A percentile compares a stretch with the other conserved stretches of the same genome.
Evolutionary conservation across 2,797 vertebrate genomes (phyloP).

Genomic region (Salmo trutta): DNA sequence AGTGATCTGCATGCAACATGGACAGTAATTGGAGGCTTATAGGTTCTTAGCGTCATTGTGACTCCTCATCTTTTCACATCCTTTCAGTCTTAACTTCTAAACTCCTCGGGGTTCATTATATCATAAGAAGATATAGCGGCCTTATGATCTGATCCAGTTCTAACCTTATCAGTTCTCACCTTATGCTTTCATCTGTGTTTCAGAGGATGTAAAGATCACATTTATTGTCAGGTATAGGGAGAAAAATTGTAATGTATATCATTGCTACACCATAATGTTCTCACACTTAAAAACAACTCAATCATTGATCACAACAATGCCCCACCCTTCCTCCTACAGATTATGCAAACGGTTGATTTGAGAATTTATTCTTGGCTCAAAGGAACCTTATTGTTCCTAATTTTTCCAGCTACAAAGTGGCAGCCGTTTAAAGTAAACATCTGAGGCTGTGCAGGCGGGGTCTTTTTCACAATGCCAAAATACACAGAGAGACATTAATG

Average conservation of each 20-base stretch:
- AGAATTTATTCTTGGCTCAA: conserved; percentile 20
- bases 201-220: background rate
- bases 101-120: conserved; percentile 2
- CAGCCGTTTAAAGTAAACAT: conserved; percentile 1
- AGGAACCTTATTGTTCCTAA: background rate
- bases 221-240: too few relatives aligned
- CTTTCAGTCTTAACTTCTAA: conserved; percentile 5
- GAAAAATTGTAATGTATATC: too few relatives aligned
- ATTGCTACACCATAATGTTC: too few relatives aligned
- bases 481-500: conserved; percentile 49
- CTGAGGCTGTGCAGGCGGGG: conserved; percentile 13
- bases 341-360: conserved; percentile 16
- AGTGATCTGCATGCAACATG: conserved; percentile 7
- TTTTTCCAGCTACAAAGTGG: conserved; percentile 10
- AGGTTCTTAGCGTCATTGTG: conserved; percentile 5
- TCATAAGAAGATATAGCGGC: background rate
- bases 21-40: background rate
- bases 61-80: conserved; percentile 2
- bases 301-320: background rate
- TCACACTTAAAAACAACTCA: too few relatives aligned
- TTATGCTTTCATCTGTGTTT: conserved; percentile 23
- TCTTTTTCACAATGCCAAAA: conserved; percentile 51
- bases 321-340: conserved; percentile 4
- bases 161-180: conserved; percentile 12
- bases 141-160: conserved; percentile 26